Conservation (phyloP, 2,113 vertebrate species). For the Ploceus nigricollis region DNA sequence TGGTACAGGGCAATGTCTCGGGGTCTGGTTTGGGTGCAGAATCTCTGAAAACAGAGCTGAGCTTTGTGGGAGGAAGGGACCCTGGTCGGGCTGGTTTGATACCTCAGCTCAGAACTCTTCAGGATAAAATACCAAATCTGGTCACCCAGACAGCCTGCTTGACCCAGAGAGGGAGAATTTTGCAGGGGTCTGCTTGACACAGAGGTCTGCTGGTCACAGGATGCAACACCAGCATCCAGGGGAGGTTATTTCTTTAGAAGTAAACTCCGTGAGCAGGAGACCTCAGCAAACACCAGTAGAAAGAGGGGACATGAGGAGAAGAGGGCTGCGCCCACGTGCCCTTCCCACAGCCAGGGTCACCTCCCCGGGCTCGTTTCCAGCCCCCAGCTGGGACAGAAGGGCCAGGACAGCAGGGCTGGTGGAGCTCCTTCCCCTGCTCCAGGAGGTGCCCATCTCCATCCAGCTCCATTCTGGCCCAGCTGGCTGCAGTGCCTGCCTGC, state of each 20-base stretch:
- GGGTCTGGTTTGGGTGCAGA: too few species aligned
- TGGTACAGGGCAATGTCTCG: fast-evolving
- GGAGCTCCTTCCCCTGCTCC: background rate
- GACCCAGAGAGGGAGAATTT: background rate
- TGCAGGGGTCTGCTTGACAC: fast-evolving
- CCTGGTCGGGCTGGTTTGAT: background rate
- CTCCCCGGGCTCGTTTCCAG: background rate
- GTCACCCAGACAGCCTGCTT: background rate
- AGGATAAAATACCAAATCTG: background rate
- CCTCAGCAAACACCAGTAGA: background rate
- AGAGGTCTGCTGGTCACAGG: background rate
- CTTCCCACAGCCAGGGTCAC: background rate
- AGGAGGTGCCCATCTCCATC: background rate
- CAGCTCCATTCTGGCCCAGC: background rate
- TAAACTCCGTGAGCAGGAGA: background rate
- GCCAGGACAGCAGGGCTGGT: fast-evolving
- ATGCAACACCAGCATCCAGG: too few species aligned
- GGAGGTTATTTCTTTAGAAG: background rate
- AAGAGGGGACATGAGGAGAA: background rate
- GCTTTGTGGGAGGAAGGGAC: too few species aligned
- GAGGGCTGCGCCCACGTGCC: fast-evolving
- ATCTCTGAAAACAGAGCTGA: background rate
- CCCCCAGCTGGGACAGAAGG: background rate
- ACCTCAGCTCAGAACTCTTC: background rate
- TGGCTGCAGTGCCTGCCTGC: background rate